Conservation (phyloP, 2,888 invertebrate genomes). For the Megamerina dolium region DNA sequence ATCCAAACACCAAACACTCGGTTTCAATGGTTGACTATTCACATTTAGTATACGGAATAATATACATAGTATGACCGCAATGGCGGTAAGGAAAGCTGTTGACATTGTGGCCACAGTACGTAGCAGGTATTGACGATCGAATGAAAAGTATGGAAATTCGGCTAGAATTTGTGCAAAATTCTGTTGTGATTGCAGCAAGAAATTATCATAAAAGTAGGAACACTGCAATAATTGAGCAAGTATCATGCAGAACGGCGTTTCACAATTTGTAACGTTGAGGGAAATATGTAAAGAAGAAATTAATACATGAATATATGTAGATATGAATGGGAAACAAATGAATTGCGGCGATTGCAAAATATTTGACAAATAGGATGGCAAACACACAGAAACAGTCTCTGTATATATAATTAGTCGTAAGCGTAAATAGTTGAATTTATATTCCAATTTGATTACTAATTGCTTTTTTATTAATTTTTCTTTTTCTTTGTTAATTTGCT, state of each 20-base stretch:
- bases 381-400: too few relatives aligned
- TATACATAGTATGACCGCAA: conserved; percentile 76
- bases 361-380: background rate
- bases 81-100: conserved; percentile 70
- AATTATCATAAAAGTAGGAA: conserved; percentile 20
- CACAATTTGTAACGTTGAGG: too few relatives aligned
- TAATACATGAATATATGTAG: background rate
- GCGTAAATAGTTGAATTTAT: too few relatives aligned
- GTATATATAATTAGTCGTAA: too few relatives aligned
- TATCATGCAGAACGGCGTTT: conserved; percentile 12
- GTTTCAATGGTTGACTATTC: conserved; percentile 74
- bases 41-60: conserved; percentile 79
- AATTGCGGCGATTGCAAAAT: background rate
- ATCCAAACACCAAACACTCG: conserved; percentile 71
- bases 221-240: conserved; percentile 9
- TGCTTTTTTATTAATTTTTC: background rate
- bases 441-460: too few relatives aligned
- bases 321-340: too few relatives aligned
- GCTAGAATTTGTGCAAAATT: conserved; percentile 20
- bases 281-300: background rate
- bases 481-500: background rate
- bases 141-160: conserved; percentile 19
- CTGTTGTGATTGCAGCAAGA: conserved; percentile 24
- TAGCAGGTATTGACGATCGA: conserved; percentile 28
- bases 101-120: conserved; percentile 56